phyloP scores from a whole-genome alignment of 2,113 vertebrate genomes.

The Pogona vitticeps region DNA sequence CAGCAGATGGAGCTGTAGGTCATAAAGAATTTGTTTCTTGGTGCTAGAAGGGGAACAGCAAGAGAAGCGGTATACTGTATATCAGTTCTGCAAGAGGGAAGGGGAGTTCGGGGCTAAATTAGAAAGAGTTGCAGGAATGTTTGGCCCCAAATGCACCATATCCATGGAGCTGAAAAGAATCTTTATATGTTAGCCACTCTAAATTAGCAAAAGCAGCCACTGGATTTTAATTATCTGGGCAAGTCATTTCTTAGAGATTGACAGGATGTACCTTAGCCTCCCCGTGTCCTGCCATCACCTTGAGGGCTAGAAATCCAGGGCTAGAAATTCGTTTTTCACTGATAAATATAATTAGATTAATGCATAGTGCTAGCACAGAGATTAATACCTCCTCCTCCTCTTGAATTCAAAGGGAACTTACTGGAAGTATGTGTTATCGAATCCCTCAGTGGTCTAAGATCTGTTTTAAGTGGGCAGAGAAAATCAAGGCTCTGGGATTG shows the following conservation, averaged over 20 bases:
- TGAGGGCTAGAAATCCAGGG: too few species aligned
- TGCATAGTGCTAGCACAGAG: not conserved
- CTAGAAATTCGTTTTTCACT: conserved; percentile 9
- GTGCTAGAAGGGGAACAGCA: not conserved
- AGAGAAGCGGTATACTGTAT: not conserved
- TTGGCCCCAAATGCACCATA: not conserved
- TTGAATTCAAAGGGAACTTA: not conserved
- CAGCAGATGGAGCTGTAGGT: conserved; percentile 35
- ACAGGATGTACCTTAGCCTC: too few species aligned
- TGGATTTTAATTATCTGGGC: too few species aligned
- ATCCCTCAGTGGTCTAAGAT: not conserved
- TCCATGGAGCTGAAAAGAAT: not conserved
- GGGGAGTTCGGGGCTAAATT: not conserved
- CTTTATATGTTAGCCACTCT: not conserved
- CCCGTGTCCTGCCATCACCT: not conserved
- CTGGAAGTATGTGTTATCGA: not conserved
- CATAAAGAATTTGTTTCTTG: not conserved
- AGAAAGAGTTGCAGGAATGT: not conserved
- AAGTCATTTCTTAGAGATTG: too few species aligned
- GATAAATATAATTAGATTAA: not conserved
- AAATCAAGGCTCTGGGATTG: not conserved
- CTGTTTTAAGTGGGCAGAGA: not conserved
- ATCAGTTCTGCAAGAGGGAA: not conserved
- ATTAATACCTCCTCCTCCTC: not conserved
- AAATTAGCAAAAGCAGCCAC: not conserved